A percentile compares a stretch with the other conserved stretches of the same genome.
Evolutionary conservation across 2,797 vertebrate species (phyloP).

Genomic region (Xyrichtys novacula): DNA sequence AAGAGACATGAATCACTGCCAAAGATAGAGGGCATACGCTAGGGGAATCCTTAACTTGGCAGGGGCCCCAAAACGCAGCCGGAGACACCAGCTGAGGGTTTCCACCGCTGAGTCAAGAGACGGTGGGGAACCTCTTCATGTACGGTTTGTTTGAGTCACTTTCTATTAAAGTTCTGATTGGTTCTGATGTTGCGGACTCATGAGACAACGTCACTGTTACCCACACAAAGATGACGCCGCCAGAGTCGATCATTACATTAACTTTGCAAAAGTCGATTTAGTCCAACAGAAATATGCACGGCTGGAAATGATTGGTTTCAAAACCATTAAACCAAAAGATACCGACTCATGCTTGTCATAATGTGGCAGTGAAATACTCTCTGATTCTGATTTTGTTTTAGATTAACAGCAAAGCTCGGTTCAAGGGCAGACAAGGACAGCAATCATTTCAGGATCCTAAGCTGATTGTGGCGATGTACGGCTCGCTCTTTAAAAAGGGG

Average conservation of each 20-base stretch:
- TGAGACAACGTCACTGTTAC: neutral
- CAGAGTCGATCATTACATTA: too few species aligned
- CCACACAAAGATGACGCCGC: too few species aligned
- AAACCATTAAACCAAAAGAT: neutral
- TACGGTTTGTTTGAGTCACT: neutral
- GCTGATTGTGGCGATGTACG: constrained; percentile 48
- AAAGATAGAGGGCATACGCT: constrained; percentile 50
- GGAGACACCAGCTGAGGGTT: constrained; percentile 34
- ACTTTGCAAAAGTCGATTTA: neutral
- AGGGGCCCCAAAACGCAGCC: constrained; percentile 27
- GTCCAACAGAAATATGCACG: neutral
- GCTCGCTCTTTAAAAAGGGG: constrained; percentile 1
- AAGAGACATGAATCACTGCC: constrained; percentile 55
- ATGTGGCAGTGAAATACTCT: constrained; percentile 8
- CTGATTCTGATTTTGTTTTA: constrained; percentile 31
- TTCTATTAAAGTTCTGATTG: too few species aligned
- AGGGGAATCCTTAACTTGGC: constrained; percentile 66
- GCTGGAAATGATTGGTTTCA: neutral
- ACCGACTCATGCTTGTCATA: neutral
- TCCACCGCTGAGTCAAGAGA: constrained; percentile 33
- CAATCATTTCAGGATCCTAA: constrained; percentile 55
- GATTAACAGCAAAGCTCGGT: constrained; percentile 29
- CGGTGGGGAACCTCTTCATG: constrained; percentile 3
- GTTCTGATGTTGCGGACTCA: neutral
- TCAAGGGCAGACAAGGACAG: constrained; percentile 43